Conservation (phyloP, 2,797 vertebrate species). For the Acomys russatus region DNA sequence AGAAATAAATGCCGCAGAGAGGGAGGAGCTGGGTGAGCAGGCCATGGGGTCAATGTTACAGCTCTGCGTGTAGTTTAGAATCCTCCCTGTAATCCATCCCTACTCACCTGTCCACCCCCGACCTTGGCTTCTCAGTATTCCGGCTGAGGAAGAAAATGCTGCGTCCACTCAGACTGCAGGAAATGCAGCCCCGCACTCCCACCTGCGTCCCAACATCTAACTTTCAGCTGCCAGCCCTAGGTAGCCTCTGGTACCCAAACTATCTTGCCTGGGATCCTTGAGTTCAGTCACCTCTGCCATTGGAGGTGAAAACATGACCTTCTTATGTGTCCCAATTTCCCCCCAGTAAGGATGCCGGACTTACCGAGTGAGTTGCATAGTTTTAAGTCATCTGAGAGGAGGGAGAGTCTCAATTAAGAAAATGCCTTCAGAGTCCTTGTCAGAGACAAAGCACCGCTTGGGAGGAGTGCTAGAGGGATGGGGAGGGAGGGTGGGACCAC, state of each 20-base stretch:
- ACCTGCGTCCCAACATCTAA: not conserved
- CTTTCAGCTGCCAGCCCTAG: not conserved
- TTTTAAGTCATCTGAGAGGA: not conserved
- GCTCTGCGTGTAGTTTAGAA: not conserved
- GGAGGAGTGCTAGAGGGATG: no score
- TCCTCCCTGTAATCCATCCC: not conserved
- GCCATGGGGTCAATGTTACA: no score
- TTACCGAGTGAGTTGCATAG: no score
- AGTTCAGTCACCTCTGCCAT: not conserved
- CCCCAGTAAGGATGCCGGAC: not conserved
- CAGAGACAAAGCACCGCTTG: no score
- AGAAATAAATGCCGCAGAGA: not conserved
- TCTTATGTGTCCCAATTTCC: not conserved
- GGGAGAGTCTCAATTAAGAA: not conserved
- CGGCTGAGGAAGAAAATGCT: not conserved
- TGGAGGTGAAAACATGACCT: not conserved
- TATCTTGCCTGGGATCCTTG: not conserved
- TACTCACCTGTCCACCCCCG: not conserved
- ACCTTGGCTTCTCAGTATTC: not conserved
- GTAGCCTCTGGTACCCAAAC: not conserved
- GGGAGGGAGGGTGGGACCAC: no score
- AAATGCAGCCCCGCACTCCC: not conserved
- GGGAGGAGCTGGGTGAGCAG: not conserved
- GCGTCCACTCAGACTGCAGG: not conserved
- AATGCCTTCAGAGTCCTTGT: not conserved